A percentile compares a stretch with the other conserved stretches of the same genome.
These are phyloP conservation scores for Bombycilla garrulus DNA, from an alignment of 2,113 vertebrate genomes.

Conservation along the genomic window DNA sequence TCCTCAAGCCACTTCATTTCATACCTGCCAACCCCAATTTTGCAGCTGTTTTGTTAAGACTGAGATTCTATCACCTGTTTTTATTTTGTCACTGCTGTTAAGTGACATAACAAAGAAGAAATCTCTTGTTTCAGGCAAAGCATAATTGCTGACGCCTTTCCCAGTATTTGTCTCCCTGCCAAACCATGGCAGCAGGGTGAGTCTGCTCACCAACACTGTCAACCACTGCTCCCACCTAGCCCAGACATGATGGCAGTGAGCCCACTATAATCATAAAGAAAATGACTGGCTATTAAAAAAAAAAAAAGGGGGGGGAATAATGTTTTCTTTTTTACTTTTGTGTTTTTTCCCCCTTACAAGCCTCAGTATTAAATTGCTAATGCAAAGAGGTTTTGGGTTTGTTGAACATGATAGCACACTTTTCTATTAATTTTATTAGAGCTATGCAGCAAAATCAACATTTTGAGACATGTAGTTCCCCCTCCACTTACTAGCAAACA, in stretches of 20 bases:
- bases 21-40: not conserved
- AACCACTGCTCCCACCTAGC: not conserved
- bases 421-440: not conserved
- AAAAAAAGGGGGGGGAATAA: not conserved
- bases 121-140: not conserved
- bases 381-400: not conserved
- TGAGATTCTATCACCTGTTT: not conserved
- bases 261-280: not conserved
- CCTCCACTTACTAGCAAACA: slow-evolving; percentile 91
- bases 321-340: not conserved
- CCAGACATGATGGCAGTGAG: not conserved
- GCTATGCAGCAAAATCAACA: not conserved
- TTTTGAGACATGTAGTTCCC: not conserved
- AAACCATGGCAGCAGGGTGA: not conserved
- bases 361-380: not conserved
- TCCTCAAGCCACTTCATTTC: not conserved
- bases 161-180: accelerated
- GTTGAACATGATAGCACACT: not conserved
- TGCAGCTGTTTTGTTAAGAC: not conserved
- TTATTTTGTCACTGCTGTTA: not conserved
- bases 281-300: not conserved
- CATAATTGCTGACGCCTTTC: not conserved
- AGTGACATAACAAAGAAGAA: not conserved
- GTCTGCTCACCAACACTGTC: not conserved
- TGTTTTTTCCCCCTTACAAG: not conserved